These are phyloP conservation scores for Fragum fragum DNA, from an alignment of 2,888 invertebrate species.

Conservation along the genomic window DNA sequence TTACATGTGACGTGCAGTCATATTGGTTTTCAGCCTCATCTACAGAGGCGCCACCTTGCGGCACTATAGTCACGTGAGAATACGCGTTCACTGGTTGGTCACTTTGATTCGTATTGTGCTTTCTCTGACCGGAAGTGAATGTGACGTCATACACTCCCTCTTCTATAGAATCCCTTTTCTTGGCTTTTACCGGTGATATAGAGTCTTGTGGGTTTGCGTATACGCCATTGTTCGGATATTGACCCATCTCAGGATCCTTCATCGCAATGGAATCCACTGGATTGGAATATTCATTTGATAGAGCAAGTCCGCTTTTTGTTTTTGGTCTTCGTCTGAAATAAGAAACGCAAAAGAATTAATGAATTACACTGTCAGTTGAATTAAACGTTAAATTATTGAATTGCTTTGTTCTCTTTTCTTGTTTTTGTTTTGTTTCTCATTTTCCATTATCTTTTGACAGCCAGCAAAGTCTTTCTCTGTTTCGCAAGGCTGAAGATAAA, in stretches of 20 bases:
- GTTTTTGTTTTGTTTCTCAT: too few relatives aligned
- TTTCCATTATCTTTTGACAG: too few relatives aligned
- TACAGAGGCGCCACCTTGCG: not conserved
- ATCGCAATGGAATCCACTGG: slow-evolving; percentile 15
- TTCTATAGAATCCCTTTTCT: slow-evolving; percentile 15
- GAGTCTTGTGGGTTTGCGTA: slow-evolving; percentile 23
- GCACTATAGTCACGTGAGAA: slow-evolving; percentile 20
- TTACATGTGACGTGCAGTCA: slow-evolving; percentile 16
- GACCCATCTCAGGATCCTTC: slow-evolving; percentile 8
- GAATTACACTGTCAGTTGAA: too few relatives aligned
- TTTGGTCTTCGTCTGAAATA: slow-evolving; percentile 1
- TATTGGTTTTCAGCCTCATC: slow-evolving; percentile 17
- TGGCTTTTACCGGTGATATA: slow-evolving; percentile 16
- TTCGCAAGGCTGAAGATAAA: too few relatives aligned
- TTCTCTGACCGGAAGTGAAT: slow-evolving; percentile 27
- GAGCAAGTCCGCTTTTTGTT: not conserved
- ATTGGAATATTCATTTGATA: slow-evolving; percentile 19
- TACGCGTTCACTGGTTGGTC: slow-evolving; percentile 12
- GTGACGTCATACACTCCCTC: slow-evolving; percentile 28
- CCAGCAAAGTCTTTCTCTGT: too few relatives aligned
- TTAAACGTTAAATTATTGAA: too few relatives aligned
- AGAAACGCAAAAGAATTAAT: not conserved
- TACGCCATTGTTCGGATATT: not conserved
- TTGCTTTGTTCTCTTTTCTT: too few relatives aligned
- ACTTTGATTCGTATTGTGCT: slow-evolving; percentile 4